Base-by-base conservation (phyloP, 1,140 invertebrate species). In the Notospermus geniculatus region DNA sequence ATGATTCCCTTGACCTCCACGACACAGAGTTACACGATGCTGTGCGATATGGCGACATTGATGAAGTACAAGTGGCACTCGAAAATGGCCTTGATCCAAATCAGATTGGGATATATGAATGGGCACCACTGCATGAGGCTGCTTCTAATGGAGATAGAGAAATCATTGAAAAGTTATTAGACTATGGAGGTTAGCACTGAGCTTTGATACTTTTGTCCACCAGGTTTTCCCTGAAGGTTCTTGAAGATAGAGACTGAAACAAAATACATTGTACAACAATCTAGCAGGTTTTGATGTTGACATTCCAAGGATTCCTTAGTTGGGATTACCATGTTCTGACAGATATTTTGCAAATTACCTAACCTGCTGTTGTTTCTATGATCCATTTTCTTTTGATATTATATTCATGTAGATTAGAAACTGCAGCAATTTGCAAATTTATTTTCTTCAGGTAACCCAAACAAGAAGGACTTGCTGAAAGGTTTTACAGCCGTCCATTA, bases 401-500 rank as follows among this genome's bases (percentile, higher is more conserved):
- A n/a, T n/a, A n/a, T n/a, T n/a, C n/a, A n/a, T n/a, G n/a, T n/a
- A n/a, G n/a, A n/a, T n/a, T n/a, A n/a, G n/a, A n/a, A n/a, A n/a
- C n/a, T 5, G 17, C 17, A 39, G 43, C 27, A 0, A 50, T 19
- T 59, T 22, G 17, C 57, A 57, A 9, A 5, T 2, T 43, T 62
- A 17, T 56, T 28, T 57, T 53, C 64, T 60, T 32, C 64, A 77
- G 75, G 73, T 39, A 65, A 74, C 46, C 71, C 75, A 52, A 73
- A 77, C 59, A 67, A 66, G 30, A 50, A 54, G 25, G 75, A 77
- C 54, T 63, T 60, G 9, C 64, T 75, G 36, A 59, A 57, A 28
- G 88, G 89, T 1, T 91, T 94, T 73, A 94, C 92, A 11, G 86
- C 92, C 0, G 80, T 95, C 23, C 92, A 95, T 79, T 95, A 94